Conservation (phyloP, 2,888 invertebrate genomes). For the Yponomeuta plumbellus region DNA sequence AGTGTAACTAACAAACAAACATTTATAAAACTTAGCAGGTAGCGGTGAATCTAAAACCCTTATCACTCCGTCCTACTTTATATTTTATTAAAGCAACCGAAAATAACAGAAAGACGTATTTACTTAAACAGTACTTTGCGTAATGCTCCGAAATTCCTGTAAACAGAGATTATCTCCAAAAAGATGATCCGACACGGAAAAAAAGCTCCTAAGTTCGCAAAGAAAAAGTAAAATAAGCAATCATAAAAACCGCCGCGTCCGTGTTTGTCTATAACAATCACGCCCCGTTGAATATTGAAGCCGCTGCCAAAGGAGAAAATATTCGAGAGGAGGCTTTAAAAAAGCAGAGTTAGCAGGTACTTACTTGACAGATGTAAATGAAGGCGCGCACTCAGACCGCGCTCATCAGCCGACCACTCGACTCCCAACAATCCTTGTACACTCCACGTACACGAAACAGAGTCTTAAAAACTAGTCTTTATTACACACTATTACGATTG, state of each 20-base stretch:
- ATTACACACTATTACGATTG: constrained; percentile 4
- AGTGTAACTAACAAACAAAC: too few species aligned
- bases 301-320: constrained; percentile 29
- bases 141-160: not conserved
- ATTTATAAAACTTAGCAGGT: too few species aligned
- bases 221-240: constrained; percentile 8
- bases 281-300: constrained; percentile 33
- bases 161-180: not conserved
- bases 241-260: constrained; percentile 6
- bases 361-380: constrained; percentile 64
- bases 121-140: not conserved
- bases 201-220: not conserved
- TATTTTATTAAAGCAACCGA: not conserved
- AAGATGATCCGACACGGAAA: not conserved
- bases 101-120: not conserved
- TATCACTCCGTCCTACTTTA: too few species aligned
- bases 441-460: constrained; percentile 11
- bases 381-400: constrained; percentile 39
- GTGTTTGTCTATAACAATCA: constrained; percentile 27
- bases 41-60: too few species aligned
- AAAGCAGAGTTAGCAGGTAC: constrained; percentile 54
- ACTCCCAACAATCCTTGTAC: constrained; percentile 15
- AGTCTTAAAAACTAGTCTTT: constrained; percentile 15
- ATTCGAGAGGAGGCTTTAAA: constrained; percentile 34
- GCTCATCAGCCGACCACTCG: constrained; percentile 39